Evolutionary conservation across 1,140 invertebrate genomes (phyloP).

Genomic region (Polyergus mexicanus): DNA sequence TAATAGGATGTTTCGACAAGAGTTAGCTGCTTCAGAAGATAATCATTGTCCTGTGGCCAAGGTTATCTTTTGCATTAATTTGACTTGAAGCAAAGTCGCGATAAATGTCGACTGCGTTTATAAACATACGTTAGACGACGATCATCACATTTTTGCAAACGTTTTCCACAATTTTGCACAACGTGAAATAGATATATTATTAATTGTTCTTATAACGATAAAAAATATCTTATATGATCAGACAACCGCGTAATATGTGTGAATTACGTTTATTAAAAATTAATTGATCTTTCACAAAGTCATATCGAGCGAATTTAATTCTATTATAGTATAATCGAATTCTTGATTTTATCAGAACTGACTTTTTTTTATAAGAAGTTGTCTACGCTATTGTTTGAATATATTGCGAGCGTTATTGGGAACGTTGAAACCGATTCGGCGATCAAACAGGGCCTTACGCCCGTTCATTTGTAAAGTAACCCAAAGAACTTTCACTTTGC

Average conservation of each 20-base stretch:
- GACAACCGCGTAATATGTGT: neutral
- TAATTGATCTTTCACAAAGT: neutral
- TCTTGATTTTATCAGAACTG: neutral
- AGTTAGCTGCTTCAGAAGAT: neutral
- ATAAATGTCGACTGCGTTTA: conserved; percentile 48
- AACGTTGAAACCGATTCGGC: conserved; percentile 32
- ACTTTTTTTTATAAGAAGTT: neutral
- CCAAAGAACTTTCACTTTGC: conserved; percentile 78
- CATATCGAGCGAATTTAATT: neutral
- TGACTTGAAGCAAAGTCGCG: conserved; percentile 37
- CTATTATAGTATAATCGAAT: neutral
- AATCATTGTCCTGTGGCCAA: conserved; percentile 67
- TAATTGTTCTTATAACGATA: neutral
- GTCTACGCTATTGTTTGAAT: neutral
- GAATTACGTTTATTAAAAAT: conserved; percentile 3
- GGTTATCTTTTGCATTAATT: conserved; percentile 67
- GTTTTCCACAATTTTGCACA: conserved; percentile 23
- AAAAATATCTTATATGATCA: neutral
- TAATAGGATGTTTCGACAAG: conserved; percentile 52
- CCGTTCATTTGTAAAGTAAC: conserved; percentile 55
- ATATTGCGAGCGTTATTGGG: neutral
- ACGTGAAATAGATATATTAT: neutral
- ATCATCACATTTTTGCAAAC: neutral
- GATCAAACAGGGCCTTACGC: conserved; percentile 25
- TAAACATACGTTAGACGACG: conserved; percentile 52